Conservation (phyloP, 2,888 invertebrate species). For the Pediacus dermestoides region DNA sequence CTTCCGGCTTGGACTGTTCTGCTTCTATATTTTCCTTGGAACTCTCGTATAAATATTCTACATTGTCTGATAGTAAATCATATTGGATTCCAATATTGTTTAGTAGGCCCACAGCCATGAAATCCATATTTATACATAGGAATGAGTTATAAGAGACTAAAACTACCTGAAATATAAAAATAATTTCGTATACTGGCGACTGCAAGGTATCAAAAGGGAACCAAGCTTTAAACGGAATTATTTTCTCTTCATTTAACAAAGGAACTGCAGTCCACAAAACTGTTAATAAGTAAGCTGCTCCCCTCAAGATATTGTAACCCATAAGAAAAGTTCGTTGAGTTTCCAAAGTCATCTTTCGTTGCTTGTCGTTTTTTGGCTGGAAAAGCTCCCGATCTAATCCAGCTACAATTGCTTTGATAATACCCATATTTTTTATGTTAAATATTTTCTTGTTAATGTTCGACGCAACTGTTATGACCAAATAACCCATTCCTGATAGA, state of each 20-base stretch:
- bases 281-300: neutral
- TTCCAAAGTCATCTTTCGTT: neutral
- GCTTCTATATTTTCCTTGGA: no score
- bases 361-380: neutral
- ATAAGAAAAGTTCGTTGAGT: neutral
- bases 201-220: constrained; percentile 2
- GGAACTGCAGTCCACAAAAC: neutral
- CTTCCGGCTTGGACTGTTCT: neutral
- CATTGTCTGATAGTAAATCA: neutral
- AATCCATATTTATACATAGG: constrained; percentile 2
- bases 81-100: constrained; percentile 2
- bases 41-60: constrained; percentile 5
- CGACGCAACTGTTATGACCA: neutral
- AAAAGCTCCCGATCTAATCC: neutral
- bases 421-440: neutral
- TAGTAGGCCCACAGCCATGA: constrained; percentile 2
- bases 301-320: neutral
- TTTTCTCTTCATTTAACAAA: neutral
- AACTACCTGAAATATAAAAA: constrained; percentile 4
- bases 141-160: neutral
- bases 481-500: neutral
- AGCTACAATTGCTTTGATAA: neutral
- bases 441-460: neutral
- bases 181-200: neutral
- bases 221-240: neutral